phyloP scores from a whole-genome alignment of 2,797 vertebrate species.

The Gastrophryne carolinensis region DNA sequence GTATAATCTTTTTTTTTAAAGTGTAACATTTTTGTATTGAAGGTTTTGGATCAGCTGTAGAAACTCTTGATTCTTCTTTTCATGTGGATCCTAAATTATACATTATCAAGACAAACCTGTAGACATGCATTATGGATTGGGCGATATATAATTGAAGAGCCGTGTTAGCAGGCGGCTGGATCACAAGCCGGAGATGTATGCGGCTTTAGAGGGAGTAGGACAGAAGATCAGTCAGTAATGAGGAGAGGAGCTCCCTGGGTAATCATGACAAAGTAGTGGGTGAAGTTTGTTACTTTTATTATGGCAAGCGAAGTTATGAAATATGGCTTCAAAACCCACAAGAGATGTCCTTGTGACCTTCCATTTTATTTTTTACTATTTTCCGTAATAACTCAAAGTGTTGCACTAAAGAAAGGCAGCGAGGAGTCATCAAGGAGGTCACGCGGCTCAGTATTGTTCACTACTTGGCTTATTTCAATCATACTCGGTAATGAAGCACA shows the following conservation, averaged over 20 bases:
- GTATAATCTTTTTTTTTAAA: too few relatives aligned
- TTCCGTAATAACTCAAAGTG: background rate
- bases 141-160: constrained; percentile 1
- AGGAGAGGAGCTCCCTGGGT: background rate
- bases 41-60: background rate
- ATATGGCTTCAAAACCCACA: background rate
- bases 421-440: too few relatives aligned
- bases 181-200: background rate
- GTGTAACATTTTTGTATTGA: background rate
- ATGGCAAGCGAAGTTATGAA: background rate
- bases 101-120: background rate
- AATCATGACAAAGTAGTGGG: background rate
- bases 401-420: too few relatives aligned
- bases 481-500: too few relatives aligned
- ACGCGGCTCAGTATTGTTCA: too few relatives aligned
- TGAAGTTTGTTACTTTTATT: background rate
- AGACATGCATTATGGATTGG: background rate
- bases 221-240: background rate
- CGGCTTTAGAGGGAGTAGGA: background rate
- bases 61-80: background rate
- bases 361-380: background rate
- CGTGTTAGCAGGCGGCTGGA: constrained; percentile 2
- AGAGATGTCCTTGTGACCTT: background rate
- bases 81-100: constrained; percentile 12
- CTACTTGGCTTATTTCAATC: too few relatives aligned